These are phyloP conservation scores for Microctonus hyperodae DNA, from an alignment of 2,888 invertebrate genomes.

Conservation along the genomic window DNA sequence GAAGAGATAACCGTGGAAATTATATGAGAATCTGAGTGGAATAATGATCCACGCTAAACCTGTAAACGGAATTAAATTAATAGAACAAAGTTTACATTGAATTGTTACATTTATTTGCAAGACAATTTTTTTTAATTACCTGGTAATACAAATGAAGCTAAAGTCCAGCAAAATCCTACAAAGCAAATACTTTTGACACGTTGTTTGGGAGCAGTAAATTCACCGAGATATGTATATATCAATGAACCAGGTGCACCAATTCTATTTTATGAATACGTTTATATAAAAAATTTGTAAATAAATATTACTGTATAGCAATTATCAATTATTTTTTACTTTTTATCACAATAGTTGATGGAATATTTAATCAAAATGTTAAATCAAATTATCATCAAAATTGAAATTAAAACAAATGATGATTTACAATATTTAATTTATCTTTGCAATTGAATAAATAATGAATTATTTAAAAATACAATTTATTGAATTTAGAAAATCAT, in stretches of 20 bases:
- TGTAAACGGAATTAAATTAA: conserved; percentile 50
- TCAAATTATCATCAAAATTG: too few relatives aligned
- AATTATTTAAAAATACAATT: too few relatives aligned
- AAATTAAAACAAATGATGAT: too few relatives aligned
- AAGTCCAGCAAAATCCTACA: conserved; percentile 71
- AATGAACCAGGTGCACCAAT: conserved; percentile 70
- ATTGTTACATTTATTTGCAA: neutral
- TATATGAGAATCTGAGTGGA: conserved; percentile 62
- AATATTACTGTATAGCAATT: too few relatives aligned
- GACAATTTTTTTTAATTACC: conserved; percentile 60
- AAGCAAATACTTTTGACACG: conserved; percentile 70
- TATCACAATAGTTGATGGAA: too few relatives aligned
- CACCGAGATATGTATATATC: conserved; percentile 72
- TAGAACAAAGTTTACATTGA: neutral
- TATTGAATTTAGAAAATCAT: too few relatives aligned
- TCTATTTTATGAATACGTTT: conserved; percentile 36
- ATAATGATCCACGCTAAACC: conserved; percentile 75
- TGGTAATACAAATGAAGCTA: conserved; percentile 70
- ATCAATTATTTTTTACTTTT: too few relatives aligned
- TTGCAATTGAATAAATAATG: too few relatives aligned
- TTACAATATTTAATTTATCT: too few relatives aligned
- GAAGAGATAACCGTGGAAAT: conserved; percentile 64
- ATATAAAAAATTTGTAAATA: too few relatives aligned
- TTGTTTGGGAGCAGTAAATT: conserved; percentile 69
- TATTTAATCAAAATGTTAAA: too few relatives aligned